Percentiles rank a stretch among this genome's conserved stretches.
Evolutionary conservation across 2,888 invertebrate species (phyloP).

Genomic region (Cheilosia impressa): DNA sequence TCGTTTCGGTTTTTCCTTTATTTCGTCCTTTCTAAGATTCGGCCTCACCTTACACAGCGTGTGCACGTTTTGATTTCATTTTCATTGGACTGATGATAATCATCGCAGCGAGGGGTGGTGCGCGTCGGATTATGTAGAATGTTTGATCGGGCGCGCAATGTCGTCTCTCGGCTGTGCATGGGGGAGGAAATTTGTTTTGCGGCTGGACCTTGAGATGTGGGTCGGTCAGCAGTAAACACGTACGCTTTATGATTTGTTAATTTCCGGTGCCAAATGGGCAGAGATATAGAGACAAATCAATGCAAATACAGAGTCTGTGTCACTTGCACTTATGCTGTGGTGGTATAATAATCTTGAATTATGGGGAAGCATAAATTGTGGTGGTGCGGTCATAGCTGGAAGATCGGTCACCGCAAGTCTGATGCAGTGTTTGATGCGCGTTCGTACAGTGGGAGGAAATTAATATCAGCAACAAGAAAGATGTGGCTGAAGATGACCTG

Average conservation of each 20-base stretch:
- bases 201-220: slow-evolving; percentile 34
- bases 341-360: neutral
- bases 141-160: slow-evolving; percentile 29
- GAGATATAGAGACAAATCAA: slow-evolving; percentile 3
- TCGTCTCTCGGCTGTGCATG: neutral
- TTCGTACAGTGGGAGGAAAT: too few relatives aligned
- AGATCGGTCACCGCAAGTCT: neutral
- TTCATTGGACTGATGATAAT: slow-evolving; percentile 62
- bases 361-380: slow-evolving; percentile 1
- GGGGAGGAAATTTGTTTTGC: slow-evolving; percentile 22
- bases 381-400: neutral
- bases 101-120: slow-evolving; percentile 26
- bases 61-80: slow-evolving; percentile 52
- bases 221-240: slow-evolving; percentile 55
- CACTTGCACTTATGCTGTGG: slow-evolving; percentile 12
- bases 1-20: slow-evolving; percentile 12
- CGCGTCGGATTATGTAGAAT: neutral
- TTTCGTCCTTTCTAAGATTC: neutral
- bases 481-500: too few relatives aligned
- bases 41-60: neutral
- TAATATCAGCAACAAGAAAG: too few relatives aligned
- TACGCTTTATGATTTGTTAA: slow-evolving; percentile 69
- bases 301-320: slow-evolving; percentile 8
- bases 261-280: slow-evolving; percentile 24
- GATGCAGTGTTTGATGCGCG: too few relatives aligned